Base-by-base conservation (phyloP, 2,888 invertebrate genomes). In the Hofmannophila pseudospretella region DNA sequence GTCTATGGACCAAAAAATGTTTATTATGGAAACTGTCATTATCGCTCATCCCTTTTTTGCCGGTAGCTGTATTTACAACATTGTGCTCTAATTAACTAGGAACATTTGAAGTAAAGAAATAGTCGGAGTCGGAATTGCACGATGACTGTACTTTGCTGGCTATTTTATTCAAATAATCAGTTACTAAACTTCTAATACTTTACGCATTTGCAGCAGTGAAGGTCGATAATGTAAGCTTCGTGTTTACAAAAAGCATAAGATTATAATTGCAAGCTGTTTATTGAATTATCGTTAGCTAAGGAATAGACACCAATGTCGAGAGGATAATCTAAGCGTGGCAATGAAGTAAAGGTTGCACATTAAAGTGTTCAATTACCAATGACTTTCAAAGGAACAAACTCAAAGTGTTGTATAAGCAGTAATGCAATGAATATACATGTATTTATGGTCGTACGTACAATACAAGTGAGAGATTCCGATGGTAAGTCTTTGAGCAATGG, bases 391-490 rank as follows among this genome's bases (percentile, higher is more conserved):
- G 45, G 44, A 49, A 48, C 41, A 49, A 38, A 20, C 29, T 32
- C 32, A 32, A 35, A 35, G 34, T 43, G 39, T 40, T 48, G 36
- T 38, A 47, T 51, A 45, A 47, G 50, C 43, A 61, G 49, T 52
- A 58, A 58, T 56, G 58, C 60, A 66, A 67, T 69, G 63, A 68
- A 70, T 72, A 61, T 68, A 64, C 71, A 73, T 69, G 63, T 27
- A 70, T 81, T 77, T 74, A 77, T 67, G 72, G 71, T 64, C 60
- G 54, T 67, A 68, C n/a, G n/a, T n/a, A n/a, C n/a, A n/a, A n/a
- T n/a, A n/a, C 64, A 65, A 69, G 80, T 82, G 80, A 81, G 80
- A 85, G 78, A 84, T 84, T 81, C 79, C 79, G 54, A 73, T 69
- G 75, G 66, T 74, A 58, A 71, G 72, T 68, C 67, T 34, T 75